Evolutionary conservation across 2,113 vertebrate species (phyloP), one percentile per base, ranked within the genome.

Genomic region (Paratilapia polleni): DNA sequence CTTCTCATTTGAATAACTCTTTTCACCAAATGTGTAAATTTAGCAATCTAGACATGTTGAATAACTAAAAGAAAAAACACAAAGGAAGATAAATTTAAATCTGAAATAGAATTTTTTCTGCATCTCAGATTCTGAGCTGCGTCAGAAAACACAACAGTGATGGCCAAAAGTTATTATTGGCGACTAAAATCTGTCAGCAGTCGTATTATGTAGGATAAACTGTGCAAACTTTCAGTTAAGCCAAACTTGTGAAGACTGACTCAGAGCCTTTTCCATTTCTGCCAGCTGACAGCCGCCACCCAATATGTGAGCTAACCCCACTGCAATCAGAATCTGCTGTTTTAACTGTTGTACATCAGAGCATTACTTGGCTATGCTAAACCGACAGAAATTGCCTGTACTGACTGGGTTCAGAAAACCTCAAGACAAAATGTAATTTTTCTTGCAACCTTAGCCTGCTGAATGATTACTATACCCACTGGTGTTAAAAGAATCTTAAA

Each of bases 401-500:
- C 38, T 76, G 13, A 78, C 49, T 15, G 19, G 12, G 31, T n/a
- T 62, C 64, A 78, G 31, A 61, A 64, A 54, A 38, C 34, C 15
- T 77, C 12, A 1, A 60, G 22, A 61, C 64, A 79, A 80, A 70
- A 77, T 58, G 41, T n/a, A 58, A 58, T 61, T 61, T 80, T 77
- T 75, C 24, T 80, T 11, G 11, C 64, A 63, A 66, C 61, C 54
- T 14, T 64, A 64, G 36, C 34, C 68, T 80, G 61, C 24, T 88
- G 82, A 89, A 81, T 88, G 58, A 77, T 43, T 89, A 81, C 54
- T 58, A 63, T 22, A 17, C 3, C 19, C 22, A 52, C 19, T 74
- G 60, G 70, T 81, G 43, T 73, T 70, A 74, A 87, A 85, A 41
- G 57, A 77, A 84, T 78, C 83, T 83, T 84, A 66, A 57, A 77